A percentile compares a stretch with the other conserved stretches of the same genome.
Conservation (phyloP, 2,797 vertebrate genomes). For the Sebastes minor region DNA sequence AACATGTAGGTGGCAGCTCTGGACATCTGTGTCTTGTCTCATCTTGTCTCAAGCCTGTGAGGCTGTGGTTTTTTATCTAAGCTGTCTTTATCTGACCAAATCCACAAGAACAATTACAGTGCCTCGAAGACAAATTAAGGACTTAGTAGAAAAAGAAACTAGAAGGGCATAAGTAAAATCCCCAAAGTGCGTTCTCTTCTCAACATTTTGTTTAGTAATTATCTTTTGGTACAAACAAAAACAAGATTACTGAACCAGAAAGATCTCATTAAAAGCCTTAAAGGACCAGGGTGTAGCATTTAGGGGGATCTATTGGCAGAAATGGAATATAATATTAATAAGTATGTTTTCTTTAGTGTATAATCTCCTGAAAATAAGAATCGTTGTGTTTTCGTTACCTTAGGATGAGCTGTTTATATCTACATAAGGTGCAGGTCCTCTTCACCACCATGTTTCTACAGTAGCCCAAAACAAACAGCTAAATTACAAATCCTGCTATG, state of each 20-base stretch:
- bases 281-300: background rate
- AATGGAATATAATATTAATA: background rate
- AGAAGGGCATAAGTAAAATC: background rate
- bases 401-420: background rate
- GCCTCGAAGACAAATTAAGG: background rate
- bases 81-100: background rate
- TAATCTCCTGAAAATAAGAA: background rate
- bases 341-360: background rate
- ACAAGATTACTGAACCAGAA: constrained; percentile 11
- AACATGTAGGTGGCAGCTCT: background rate
- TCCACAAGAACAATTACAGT: background rate
- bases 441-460: background rate
- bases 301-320: background rate
- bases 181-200: background rate
- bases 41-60: background rate
- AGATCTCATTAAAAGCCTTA: constrained; percentile 3
- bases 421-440: too few relatives aligned
- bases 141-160: background rate
- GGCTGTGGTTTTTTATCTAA: constrained; percentile 1
- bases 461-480: background rate
- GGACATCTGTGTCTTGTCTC: background rate
- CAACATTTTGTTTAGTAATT: constrained; percentile 5
- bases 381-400: background rate
- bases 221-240: background rate
- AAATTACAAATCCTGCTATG: background rate